Evolutionary conservation across 2,888 invertebrate species (phyloP).

Genomic region (Dendrolimus pini): DNA sequence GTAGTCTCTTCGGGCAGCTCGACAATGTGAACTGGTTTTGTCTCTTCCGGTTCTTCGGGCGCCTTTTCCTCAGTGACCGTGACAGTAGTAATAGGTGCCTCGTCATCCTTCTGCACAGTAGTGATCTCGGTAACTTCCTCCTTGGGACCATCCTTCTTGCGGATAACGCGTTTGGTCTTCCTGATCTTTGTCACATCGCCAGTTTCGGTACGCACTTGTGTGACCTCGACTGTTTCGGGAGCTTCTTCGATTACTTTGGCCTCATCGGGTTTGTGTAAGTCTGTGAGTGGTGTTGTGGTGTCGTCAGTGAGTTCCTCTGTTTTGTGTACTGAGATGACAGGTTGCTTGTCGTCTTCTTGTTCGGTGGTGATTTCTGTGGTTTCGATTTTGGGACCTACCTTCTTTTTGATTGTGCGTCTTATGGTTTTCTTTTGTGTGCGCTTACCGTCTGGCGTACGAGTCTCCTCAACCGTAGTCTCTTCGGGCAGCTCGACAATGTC

Average conservation of each 20-base stretch:
- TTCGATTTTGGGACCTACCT: slow-evolving; percentile 27
- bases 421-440: slow-evolving; percentile 31
- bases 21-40: neutral
- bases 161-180: slow-evolving; percentile 29
- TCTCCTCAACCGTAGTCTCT: slow-evolving; percentile 22
- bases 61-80: slow-evolving; percentile 40
- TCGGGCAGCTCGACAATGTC: slow-evolving; percentile 28
- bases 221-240: slow-evolving; percentile 12
- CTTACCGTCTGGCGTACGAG: slow-evolving; percentile 28
- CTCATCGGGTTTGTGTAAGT: slow-evolving; percentile 13
- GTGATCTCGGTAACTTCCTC: slow-evolving; percentile 16
- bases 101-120: slow-evolving; percentile 41
- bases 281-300: slow-evolving; percentile 16
- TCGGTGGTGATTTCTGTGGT: slow-evolving; percentile 33
- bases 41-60: slow-evolving; percentile 19
- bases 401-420: slow-evolving; percentile 32
- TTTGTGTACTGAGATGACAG: slow-evolving; percentile 10
- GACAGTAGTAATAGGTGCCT: slow-evolving; percentile 25
- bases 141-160: slow-evolving; percentile 21
- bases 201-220: slow-evolving; percentile 42
- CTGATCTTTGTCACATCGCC: slow-evolving; percentile 34
- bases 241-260: slow-evolving; percentile 24
- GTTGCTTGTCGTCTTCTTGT: slow-evolving; percentile 43
- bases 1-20: neutral
- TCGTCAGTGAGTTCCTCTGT: slow-evolving; percentile 21